Evolutionary conservation across 2,797 vertebrate genomes (phyloP).

Genomic region (Clarias fuscus): DNA sequence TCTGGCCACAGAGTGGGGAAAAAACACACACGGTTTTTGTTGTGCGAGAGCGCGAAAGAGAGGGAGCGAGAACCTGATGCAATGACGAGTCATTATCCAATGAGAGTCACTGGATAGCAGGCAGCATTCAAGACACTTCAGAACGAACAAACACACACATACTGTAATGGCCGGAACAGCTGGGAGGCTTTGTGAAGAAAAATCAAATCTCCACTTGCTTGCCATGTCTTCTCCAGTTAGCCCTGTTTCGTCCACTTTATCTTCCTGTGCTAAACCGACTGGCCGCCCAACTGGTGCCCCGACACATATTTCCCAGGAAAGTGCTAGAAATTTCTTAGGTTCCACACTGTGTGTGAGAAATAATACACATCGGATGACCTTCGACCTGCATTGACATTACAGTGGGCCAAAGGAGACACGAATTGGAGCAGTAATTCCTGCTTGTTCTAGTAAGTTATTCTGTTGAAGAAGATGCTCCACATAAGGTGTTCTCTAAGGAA

Average conservation of each 20-base stretch:
- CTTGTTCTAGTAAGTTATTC: neutral
- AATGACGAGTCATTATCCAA: constrained; percentile 40
- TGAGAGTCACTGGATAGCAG: constrained; percentile 29
- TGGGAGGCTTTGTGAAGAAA: constrained; percentile 23
- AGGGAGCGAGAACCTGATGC: constrained; percentile 21
- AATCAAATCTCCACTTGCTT: constrained; percentile 24
- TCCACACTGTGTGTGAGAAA: neutral
- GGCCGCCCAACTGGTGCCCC: neutral
- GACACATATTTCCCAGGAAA: neutral
- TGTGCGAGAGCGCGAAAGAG: neutral
- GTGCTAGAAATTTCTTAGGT: neutral
- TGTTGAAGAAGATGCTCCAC: neutral
- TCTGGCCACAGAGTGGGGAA: constrained; percentile 19
- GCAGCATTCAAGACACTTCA: constrained; percentile 15
- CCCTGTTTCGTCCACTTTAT: constrained; percentile 20
- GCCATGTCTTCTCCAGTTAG: constrained; percentile 21
- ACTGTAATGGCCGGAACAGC: constrained; percentile 19
- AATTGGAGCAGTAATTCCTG: neutral
- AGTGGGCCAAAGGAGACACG: neutral
- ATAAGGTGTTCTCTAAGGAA: neutral
- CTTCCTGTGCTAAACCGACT: neutral
- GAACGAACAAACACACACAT: constrained; percentile 22
- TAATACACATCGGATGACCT: neutral
- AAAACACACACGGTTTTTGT: neutral
- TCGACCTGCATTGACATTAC: neutral